Evolutionary conservation across 2,113 vertebrate species (phyloP), one percentile per base, ranked within the genome.

Genomic region (Hippolais icterina): DNA sequence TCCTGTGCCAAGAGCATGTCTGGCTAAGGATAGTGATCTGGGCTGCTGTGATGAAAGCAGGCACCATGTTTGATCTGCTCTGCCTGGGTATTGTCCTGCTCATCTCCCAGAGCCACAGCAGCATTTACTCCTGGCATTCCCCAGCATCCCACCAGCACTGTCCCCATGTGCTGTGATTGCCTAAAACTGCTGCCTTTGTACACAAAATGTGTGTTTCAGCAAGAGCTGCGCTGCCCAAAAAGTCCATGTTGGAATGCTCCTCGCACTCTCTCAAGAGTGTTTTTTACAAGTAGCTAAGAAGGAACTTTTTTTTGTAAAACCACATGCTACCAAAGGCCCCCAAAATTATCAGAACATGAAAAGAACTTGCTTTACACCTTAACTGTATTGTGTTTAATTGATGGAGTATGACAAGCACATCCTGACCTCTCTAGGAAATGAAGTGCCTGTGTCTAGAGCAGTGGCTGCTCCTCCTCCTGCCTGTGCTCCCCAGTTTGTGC

Each of bases 21-120:
- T 77, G 90, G 75, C 76, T 84, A 50, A 35, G 60, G 93, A 54
- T 21, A 59, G 91, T 56, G 77, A 97, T 92, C 95, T 93, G 5
- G 27, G 85, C 83, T 82, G 74, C 89, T 42, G 42, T 12, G 78
- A 93, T 98, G 97, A 97, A 97, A 97, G 92, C 90, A 25, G 52
- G 84, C 90, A 84, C 60, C 4, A 0, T 78, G 8, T 79, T 82
- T 57, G 91, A 85, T 78, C 52, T 76, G 64, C 76, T 87, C 52
- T 79, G 74, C 96, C 87, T 15, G 49, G 66, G 15, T 42, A 65
- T 35, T 94, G 89, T 89, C 83, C 87, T 46, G 20, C n/a, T 47
- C 56, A 57, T 71, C 77, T 31, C n/a, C 5, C 20, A 0, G 6
- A 81, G 56, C 28, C 91, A 28, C 47, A 2, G 22, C 10, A 88